Evolutionary conservation across 2,888 invertebrate species (phyloP).

Genomic region (Melipona bicolor): DNA sequence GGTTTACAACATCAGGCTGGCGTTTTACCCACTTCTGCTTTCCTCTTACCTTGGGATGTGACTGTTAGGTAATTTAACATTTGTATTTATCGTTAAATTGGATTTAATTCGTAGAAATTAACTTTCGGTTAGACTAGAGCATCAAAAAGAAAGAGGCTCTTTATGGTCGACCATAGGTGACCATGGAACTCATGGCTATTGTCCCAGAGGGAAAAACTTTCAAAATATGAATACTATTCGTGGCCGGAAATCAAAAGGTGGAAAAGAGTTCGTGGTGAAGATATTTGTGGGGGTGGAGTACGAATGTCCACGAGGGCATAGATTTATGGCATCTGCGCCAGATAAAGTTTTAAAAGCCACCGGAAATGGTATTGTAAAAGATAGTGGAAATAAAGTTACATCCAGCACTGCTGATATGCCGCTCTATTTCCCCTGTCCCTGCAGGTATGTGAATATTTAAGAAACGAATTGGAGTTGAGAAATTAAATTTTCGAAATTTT

Average conservation of each 20-base stretch:
- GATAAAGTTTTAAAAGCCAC: constrained; percentile 92
- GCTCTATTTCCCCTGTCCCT: constrained; percentile 93
- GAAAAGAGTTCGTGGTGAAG: constrained; percentile 87
- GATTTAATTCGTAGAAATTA: not conserved
- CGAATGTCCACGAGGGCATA: constrained; percentile 98
- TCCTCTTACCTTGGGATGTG: constrained; percentile 97
- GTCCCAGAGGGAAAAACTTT: constrained; percentile 79
- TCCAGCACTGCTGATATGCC: constrained; percentile 92
- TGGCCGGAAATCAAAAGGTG: constrained; percentile 83
- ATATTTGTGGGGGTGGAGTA: constrained; percentile 98
- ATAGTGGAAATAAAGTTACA: constrained; percentile 94
- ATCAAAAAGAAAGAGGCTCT: constrained; percentile 83
- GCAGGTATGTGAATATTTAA: constrained; percentile 85
- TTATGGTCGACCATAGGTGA: constrained; percentile 83
- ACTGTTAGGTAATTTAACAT: constrained; percentile 85
- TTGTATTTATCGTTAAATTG: not conserved
- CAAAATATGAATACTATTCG: constrained; percentile 80
- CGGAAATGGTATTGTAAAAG: constrained; percentile 89
- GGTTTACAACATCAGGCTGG: constrained; percentile 96
- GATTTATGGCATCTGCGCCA: constrained; percentile 95
- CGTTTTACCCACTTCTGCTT: constrained; percentile 95
- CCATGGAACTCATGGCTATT: constrained; percentile 76
- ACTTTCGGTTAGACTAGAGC: constrained; percentile 78
- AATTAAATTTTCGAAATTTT: constrained; percentile 7
- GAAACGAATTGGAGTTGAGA: not conserved